Conservation (phyloP, 2,797 vertebrate genomes). For the Sebastiscus albofasciatus region DNA sequence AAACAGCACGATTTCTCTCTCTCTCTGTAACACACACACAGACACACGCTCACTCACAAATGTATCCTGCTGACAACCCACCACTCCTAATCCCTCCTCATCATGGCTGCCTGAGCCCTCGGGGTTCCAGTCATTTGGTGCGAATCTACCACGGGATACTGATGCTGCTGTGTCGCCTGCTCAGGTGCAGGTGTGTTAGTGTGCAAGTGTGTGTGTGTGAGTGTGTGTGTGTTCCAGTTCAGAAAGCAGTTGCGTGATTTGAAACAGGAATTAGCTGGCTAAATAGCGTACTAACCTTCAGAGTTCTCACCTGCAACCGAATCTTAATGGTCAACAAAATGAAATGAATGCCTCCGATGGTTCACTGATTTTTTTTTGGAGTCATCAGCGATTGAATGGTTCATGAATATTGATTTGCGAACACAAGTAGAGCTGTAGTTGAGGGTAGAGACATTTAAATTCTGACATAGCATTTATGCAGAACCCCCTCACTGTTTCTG, state of each 20-base stretch:
- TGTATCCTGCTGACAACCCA: constrained; percentile 73
- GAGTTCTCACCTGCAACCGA: constrained; percentile 31
- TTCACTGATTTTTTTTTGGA: constrained; percentile 13
- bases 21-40: constrained; percentile 42
- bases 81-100: constrained; percentile 75
- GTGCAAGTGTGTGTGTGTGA: neutral
- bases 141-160: constrained; percentile 57
- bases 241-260: constrained; percentile 34
- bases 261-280: constrained; percentile 34
- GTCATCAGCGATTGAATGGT: neutral
- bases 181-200: constrained; percentile 35
- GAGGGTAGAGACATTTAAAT: neutral
- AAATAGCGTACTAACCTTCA: constrained; percentile 39
- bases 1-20: constrained; percentile 55
- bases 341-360: neutral
- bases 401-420: constrained; percentile 2
- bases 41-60: constrained; percentile 48
- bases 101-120: constrained; percentile 71
- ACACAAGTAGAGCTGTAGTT: neutral
- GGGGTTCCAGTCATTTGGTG: constrained; percentile 63
- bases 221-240: neutral
- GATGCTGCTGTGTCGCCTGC: constrained; percentile 49
- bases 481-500: neutral
- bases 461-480: neutral
- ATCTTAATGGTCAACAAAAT: constrained; percentile 40